phyloP scores from a whole-genome alignment of 2,113 vertebrate genomes.

The Corvus cornix region DNA sequence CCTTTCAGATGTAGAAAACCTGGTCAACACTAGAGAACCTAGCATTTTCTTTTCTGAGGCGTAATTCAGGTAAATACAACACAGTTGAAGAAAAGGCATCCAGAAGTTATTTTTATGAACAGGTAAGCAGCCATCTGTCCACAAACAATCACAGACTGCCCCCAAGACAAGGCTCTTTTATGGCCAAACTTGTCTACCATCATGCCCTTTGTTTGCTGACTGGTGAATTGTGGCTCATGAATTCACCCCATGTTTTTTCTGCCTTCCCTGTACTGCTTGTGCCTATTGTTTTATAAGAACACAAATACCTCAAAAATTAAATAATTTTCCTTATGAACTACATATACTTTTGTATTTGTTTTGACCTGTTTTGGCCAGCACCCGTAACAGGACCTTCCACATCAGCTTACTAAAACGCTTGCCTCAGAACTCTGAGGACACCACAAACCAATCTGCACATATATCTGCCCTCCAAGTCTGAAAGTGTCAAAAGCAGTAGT shows the following conservation, averaged over 20 bases:
- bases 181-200: slow-evolving; percentile 13
- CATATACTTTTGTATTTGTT: not conserved
- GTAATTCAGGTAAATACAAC: not conserved
- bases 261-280: not conserved
- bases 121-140: slow-evolving; percentile 41
- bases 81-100: not conserved
- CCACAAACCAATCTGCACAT: not conserved
- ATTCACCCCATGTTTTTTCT: not conserved
- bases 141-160: slow-evolving; percentile 5
- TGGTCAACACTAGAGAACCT: not conserved
- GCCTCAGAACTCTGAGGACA: not conserved
- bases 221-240: not conserved
- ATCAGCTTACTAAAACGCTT: not conserved
- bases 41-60: not conserved
- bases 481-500: not conserved
- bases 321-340: not conserved
- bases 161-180: slow-evolving; percentile 35
- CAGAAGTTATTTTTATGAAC: slow-evolving; percentile 42
- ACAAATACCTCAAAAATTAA: not conserved
- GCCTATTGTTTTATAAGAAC: not conserved
- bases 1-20: not conserved
- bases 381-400: not conserved
- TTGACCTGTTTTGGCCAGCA: not conserved
- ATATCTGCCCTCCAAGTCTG: not conserved
- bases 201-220: slow-evolving; percentile 6